Conservation (phyloP, 2,113 vertebrate species). For the Ancistrus triradiatus region DNA sequence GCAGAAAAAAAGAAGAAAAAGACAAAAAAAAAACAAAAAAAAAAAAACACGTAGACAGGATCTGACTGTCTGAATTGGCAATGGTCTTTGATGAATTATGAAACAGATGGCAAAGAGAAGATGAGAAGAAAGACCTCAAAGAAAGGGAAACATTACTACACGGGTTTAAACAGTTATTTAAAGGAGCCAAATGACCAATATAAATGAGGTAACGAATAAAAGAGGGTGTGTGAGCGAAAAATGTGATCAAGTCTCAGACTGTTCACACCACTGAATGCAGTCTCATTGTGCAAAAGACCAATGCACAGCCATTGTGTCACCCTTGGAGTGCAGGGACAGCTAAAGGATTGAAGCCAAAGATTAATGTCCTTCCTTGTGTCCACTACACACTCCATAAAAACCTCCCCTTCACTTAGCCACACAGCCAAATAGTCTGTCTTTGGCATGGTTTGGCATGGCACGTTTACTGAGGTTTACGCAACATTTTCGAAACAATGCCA, state of each 20-base stretch:
- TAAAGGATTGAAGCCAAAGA: constrained; percentile 46
- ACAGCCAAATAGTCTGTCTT: constrained; percentile 17
- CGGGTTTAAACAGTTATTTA: neutral
- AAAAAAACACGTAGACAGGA: no score
- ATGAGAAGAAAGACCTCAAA: neutral
- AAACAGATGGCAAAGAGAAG: neutral
- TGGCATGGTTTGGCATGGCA: constrained; percentile 26
- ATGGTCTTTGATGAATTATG: neutral
- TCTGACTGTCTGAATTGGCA: neutral
- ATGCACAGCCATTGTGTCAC: constrained; percentile 18
- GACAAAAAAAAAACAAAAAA: neutral
- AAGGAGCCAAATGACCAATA: constrained; percentile 6
- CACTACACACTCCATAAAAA: constrained; percentile 43
- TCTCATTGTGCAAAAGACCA: constrained; percentile 32
- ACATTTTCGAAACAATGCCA: constrained; percentile 19
- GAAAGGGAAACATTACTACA: constrained; percentile 8
- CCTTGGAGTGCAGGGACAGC: constrained; percentile 37
- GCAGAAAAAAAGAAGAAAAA: constrained; percentile 7
- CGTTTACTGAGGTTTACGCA: constrained; percentile 15
- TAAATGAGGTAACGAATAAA: constrained; percentile 15
- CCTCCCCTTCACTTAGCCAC: constrained; percentile 48
- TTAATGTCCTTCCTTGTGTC: constrained; percentile 44
- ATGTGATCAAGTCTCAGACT: constrained; percentile 27
- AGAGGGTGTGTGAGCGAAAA: constrained; percentile 17
- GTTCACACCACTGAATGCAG: constrained; percentile 28